Conservation (phyloP, 2,113 vertebrate species). For the Cranoglanis bouderius region DNA sequence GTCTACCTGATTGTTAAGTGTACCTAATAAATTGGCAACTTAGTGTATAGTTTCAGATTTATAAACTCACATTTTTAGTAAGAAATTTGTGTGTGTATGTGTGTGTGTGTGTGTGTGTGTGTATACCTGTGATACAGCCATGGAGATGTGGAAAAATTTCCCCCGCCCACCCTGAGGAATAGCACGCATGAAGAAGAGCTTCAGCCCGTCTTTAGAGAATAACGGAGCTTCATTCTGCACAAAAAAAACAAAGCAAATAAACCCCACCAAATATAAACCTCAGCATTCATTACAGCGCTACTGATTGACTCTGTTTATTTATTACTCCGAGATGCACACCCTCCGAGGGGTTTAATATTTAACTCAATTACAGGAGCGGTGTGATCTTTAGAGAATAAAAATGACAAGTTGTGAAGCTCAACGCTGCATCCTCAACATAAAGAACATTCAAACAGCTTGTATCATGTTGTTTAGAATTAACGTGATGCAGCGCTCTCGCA, state of each 20-base stretch:
- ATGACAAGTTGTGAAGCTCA: background rate
- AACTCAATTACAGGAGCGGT: background rate
- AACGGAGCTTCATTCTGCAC: constrained; percentile 87
- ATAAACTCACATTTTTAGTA: background rate
- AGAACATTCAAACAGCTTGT: background rate
- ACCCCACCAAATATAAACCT: background rate
- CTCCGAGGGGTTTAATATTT: background rate
- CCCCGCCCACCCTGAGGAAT: constrained; percentile 91
- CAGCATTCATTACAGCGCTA: background rate
- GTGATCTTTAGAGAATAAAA: background rate
- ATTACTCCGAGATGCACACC: background rate
- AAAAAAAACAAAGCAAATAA: background rate
- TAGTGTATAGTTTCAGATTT: background rate
- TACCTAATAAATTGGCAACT: background rate
- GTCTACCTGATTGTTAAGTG: background rate
- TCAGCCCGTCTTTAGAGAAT: constrained; percentile 89
- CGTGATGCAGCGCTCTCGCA: background rate
- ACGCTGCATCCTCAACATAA: background rate
- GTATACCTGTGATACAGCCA: constrained; percentile 89
- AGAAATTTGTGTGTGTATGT: background rate
- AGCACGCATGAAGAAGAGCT: constrained; percentile 91
- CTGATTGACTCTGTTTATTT: background rate
- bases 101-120: background rate
- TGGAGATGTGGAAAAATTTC: constrained; percentile 93
- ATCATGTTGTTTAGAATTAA: background rate